These are phyloP conservation scores for Podarcis muralis DNA, from an alignment of 2,113 vertebrate genomes.

Conservation along the genomic window DNA sequence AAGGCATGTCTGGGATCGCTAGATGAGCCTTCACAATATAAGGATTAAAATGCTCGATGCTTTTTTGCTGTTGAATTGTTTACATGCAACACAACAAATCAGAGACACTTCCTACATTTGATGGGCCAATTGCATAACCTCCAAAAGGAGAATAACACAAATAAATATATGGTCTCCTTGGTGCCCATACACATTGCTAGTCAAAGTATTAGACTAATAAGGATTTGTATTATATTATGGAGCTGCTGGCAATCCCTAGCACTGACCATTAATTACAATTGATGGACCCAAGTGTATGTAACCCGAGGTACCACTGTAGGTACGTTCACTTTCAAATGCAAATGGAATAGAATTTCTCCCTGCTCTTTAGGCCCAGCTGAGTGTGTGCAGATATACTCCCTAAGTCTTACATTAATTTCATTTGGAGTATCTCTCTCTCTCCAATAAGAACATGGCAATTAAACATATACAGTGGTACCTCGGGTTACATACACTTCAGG, in stretches of 20 bases:
- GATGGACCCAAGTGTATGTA: not conserved
- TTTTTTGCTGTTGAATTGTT: not conserved
- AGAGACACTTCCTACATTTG: slow-evolving; percentile 36
- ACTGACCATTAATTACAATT: not conserved
- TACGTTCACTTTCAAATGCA: too few relatives aligned
- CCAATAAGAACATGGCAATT: too few relatives aligned
- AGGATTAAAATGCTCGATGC: not conserved
- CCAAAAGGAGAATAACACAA: slow-evolving; percentile 57
- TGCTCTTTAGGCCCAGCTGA: too few relatives aligned
- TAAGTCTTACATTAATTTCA: too few relatives aligned
- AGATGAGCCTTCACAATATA: not conserved
- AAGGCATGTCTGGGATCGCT: not conserved
- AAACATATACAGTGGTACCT: too few relatives aligned
- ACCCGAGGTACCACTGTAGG: too few relatives aligned
- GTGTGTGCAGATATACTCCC: too few relatives aligned
- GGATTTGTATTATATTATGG: not conserved
- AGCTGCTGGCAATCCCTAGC: not conserved
- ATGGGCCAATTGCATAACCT: slow-evolving; percentile 59
- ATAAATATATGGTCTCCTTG: slow-evolving; percentile 66
- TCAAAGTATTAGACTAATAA: not conserved
- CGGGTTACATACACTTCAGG: too few relatives aligned
- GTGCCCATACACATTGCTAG: not conserved
- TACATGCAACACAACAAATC: slow-evolving; percentile 38
- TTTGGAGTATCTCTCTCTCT: too few relatives aligned
- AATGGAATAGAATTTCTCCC: too few relatives aligned